phyloP scores from a whole-genome alignment of 2,888 invertebrate species.

The Agrotis ipsilon region DNA sequence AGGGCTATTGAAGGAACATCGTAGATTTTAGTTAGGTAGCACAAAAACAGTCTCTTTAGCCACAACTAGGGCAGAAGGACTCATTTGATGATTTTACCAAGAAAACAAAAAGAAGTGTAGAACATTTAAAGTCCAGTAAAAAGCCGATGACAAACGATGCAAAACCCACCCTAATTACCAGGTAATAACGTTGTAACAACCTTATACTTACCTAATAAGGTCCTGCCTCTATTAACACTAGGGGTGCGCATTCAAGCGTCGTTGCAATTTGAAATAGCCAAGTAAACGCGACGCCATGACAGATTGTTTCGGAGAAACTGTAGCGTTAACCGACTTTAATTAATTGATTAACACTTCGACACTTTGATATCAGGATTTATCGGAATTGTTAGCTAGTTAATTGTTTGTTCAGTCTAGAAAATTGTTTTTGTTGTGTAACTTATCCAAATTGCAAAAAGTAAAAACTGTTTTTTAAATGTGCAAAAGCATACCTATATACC shows the following conservation, averaged over 20 bases:
- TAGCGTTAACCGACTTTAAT: constrained; percentile 19
- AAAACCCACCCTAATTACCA: neutral
- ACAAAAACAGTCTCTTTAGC: no score
- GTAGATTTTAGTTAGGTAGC: no score
- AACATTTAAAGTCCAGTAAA: constrained; percentile 16
- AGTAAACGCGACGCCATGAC: constrained; percentile 10
- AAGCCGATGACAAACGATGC: constrained; percentile 6
- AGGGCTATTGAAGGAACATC: no score
- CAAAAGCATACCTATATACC: no score
- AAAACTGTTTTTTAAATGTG: no score
- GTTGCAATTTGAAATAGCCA: constrained; percentile 17
- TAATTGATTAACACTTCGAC: constrained; percentile 25
- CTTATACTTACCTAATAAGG: neutral
- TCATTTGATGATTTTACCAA: no score
- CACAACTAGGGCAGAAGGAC: no score
- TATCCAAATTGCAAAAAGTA: neutral
- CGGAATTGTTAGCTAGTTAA: constrained; percentile 15
- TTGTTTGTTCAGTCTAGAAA: neutral
- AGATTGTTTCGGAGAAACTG: constrained; percentile 38
- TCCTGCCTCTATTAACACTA: neutral
- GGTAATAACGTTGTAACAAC: constrained; percentile 18
- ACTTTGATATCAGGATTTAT: constrained; percentile 26
- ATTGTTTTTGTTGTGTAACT: constrained; percentile 10
- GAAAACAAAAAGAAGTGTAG: no score
- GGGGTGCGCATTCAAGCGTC: constrained; percentile 39